These are phyloP conservation scores for Macrotus californicus DNA, from an alignment of 2,113 vertebrate genomes.

Conservation along the genomic window DNA sequence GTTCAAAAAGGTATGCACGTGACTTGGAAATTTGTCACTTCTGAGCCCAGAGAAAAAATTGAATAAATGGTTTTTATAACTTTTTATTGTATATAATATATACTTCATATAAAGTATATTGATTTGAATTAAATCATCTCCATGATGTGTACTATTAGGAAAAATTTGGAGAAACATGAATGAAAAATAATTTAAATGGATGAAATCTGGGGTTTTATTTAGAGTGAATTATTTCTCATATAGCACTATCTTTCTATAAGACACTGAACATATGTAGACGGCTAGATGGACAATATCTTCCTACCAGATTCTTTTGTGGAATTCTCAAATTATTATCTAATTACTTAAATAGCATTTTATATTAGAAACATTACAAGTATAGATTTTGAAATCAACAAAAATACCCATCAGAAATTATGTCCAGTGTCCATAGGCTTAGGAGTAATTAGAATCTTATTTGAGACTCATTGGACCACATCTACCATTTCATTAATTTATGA, in stretches of 20 bases:
- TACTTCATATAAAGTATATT: constrained; percentile 44
- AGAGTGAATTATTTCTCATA: not conserved
- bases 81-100: constrained; percentile 51
- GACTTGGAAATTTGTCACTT: constrained; percentile 76
- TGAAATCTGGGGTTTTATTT: not conserved
- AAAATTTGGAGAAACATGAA: not conserved
- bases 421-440: not conserved
- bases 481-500: too few relatives aligned
- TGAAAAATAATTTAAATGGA: not conserved
- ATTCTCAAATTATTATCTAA: not conserved
- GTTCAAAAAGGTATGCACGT: constrained; percentile 73
- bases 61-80: constrained; percentile 67
- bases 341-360: not conserved
- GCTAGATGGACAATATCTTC: not conserved
- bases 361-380: not conserved
- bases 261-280: not conserved
- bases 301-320: not conserved
- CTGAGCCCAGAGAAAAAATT: constrained; percentile 72
- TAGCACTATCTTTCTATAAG: not conserved
- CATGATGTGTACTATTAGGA: not conserved
- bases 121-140: not conserved
- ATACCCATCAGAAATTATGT: not conserved
- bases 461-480: not conserved
- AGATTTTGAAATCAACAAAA: not conserved
- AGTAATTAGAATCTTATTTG: not conserved